Percentiles rank a stretch among this genome's conserved stretches.
phyloP scores from a whole-genome alignment of 2,888 invertebrate genomes.

The Eledona agricola region DNA sequence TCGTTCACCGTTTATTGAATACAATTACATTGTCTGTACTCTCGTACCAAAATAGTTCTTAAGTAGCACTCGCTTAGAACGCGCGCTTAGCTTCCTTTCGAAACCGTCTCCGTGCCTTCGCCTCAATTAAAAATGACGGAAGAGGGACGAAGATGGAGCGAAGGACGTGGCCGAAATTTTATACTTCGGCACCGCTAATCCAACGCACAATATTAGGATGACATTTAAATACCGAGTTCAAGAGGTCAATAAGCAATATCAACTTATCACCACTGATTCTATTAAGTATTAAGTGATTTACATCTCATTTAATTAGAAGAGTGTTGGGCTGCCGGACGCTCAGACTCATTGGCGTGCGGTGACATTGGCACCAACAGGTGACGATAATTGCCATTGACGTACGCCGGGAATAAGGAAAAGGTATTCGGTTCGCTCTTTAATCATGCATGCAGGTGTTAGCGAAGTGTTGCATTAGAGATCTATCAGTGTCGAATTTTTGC shows the following conservation, averaged over 20 bases:
- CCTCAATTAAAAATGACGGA: constrained; percentile 33
- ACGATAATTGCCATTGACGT: too few relatives aligned
- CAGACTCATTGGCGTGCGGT: constrained; percentile 17
- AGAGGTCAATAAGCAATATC: constrained; percentile 50
- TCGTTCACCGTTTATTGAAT: constrained; percentile 59
- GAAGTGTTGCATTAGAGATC: too few relatives aligned
- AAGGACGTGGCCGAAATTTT: constrained; percentile 29
- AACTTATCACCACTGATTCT: constrained; percentile 51
- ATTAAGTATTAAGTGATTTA: constrained; percentile 46
- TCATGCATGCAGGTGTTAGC: too few relatives aligned
- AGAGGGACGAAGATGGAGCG: constrained; percentile 6
- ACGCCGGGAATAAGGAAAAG: too few relatives aligned
- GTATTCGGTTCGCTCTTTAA: too few relatives aligned
- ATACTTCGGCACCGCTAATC: constrained; percentile 16
- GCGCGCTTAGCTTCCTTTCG: constrained; percentile 19
- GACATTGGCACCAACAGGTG: too few relatives aligned
- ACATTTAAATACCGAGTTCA: constrained; percentile 43
- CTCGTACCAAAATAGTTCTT: constrained; percentile 49
- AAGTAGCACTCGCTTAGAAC: constrained; percentile 43
- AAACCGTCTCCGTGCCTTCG: constrained; percentile 12
- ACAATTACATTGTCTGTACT: constrained; percentile 56
- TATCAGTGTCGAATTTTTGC: too few relatives aligned
- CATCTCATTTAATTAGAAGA: constrained; percentile 37
- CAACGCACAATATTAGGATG: constrained; percentile 31
- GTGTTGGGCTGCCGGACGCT: constrained; percentile 24